A percentile compares a stretch with the other conserved stretches of the same genome.
Conservation (phyloP, 2,888 invertebrate genomes). For the Vandiemenella viatica region DNA sequence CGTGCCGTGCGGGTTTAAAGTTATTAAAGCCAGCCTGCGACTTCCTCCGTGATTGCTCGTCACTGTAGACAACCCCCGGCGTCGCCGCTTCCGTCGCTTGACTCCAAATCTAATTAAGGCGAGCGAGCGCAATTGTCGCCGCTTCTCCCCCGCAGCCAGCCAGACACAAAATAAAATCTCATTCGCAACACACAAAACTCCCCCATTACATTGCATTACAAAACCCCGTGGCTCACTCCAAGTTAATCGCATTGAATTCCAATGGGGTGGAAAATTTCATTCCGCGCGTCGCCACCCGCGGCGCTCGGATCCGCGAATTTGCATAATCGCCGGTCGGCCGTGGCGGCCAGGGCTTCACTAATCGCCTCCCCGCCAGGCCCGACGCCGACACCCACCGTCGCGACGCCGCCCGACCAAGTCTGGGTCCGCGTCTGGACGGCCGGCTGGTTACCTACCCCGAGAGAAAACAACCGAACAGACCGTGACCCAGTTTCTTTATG, state of each 20-base stretch:
- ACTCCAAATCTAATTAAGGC: slow-evolving; percentile 16
- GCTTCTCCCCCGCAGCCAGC: neutral
- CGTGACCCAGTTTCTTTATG: too few species aligned
- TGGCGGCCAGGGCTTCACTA: too few species aligned
- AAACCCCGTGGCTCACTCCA: slow-evolving; percentile 9
- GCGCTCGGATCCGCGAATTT: slow-evolving; percentile 13
- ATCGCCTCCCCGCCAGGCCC: neutral
- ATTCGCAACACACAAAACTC: slow-evolving; percentile 17
- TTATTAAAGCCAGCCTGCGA: neutral
- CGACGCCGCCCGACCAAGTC: too few species aligned
- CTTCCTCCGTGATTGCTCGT: slow-evolving; percentile 1
- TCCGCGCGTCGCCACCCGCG: slow-evolving; percentile 20
- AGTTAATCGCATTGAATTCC: slow-evolving; percentile 34
- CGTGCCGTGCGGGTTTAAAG: neutral
- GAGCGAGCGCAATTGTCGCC: slow-evolving; percentile 10
- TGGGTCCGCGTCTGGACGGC: too few species aligned
- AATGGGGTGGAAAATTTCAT: slow-evolving; percentile 37
- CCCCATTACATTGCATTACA: slow-evolving; percentile 14
- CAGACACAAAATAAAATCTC: slow-evolving; percentile 18
- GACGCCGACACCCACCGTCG: neutral
- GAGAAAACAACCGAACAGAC: too few species aligned
- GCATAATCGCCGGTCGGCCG: slow-evolving; percentile 13
- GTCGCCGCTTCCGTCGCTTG: slow-evolving; percentile 12
- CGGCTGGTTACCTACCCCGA: too few species aligned
- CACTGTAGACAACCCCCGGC: slow-evolving; percentile 1